These are phyloP conservation scores for Drosophila simulans DNA, from an alignment of 1,140 invertebrate genomes.

Conservation along the genomic window DNA sequence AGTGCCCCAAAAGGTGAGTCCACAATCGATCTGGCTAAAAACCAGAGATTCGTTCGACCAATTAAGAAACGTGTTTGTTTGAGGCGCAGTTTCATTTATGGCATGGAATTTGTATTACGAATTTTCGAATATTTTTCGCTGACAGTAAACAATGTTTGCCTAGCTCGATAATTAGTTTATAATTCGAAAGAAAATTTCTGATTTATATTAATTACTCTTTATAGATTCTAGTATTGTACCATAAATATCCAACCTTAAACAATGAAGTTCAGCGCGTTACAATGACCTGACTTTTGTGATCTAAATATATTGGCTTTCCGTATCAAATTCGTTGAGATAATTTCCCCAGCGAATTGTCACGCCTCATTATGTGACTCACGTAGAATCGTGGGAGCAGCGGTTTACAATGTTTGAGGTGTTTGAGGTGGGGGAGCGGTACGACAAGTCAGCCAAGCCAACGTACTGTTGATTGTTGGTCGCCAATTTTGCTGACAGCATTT, in stretches of 20 bases:
- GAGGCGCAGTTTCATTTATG: slow-evolving; percentile 1
- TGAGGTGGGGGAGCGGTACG: background rate
- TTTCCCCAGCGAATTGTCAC: slow-evolving; percentile 15
- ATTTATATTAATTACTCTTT: too few species aligned
- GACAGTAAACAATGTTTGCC: background rate
- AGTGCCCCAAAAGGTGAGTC: background rate
- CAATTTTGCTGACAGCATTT: slow-evolving; percentile 10
- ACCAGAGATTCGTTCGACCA: background rate
- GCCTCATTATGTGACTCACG: slow-evolving; percentile 43
- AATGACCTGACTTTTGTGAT: background rate
- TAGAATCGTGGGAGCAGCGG: slow-evolving; percentile 30
- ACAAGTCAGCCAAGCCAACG: slow-evolving; percentile 18
- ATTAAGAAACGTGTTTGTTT: slow-evolving; percentile 1
- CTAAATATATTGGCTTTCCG: background rate
- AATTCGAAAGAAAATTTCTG: too few species aligned
- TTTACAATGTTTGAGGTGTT: slow-evolving; percentile 7
- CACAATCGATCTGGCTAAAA: background rate
- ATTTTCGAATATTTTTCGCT: background rate
- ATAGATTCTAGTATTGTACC: too few species aligned
- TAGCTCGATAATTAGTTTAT: too few species aligned
- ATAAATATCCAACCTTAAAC: background rate
- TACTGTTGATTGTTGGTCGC: slow-evolving; percentile 5
- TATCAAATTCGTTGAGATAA: background rate
- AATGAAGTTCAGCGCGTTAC: background rate
- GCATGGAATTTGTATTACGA: background rate